These are phyloP conservation scores for Germaria angustata DNA, from an alignment of 2,888 invertebrate genomes.

Conservation along the genomic window DNA sequence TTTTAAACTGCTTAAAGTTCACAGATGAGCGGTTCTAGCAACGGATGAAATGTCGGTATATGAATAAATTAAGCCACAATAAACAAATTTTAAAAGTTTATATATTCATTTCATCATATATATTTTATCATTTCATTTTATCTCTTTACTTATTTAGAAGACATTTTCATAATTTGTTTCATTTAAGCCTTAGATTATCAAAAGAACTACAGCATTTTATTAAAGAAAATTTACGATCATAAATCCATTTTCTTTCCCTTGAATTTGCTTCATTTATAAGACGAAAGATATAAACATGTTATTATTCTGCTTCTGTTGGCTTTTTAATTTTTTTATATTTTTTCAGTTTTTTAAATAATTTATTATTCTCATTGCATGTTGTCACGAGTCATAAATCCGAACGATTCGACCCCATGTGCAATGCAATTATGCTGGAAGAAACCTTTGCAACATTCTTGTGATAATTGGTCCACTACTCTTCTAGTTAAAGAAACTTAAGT, in stretches of 20 bases:
- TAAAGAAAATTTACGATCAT: conserved; percentile 4
- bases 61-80: too few species aligned
- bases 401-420: conserved; percentile 53
- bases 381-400: conserved; percentile 64
- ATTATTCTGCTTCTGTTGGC: conserved; percentile 26
- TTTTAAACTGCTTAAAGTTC: too few species aligned
- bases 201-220: conserved; percentile 36
- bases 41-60: too few species aligned
- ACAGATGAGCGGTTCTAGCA: too few species aligned
- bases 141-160: neutral
- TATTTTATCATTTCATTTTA: too few species aligned
- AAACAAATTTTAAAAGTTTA: too few species aligned
- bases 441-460: conserved; percentile 34
- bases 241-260: conserved; percentile 30
- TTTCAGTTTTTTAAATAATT: neutral
- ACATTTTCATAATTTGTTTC: conserved; percentile 18
- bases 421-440: conserved; percentile 41
- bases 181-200: conserved; percentile 16
- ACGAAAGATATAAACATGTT: conserved; percentile 54
- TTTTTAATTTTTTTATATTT: neutral
- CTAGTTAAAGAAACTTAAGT: neutral
- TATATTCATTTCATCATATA: too few species aligned
- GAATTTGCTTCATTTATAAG: conserved; percentile 31
- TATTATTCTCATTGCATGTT: conserved; percentile 60
- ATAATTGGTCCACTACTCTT: conserved; percentile 7